These are phyloP conservation scores for Glaucomys volans DNA, from an alignment of 2,113 vertebrate species.

Conservation along the genomic window DNA sequence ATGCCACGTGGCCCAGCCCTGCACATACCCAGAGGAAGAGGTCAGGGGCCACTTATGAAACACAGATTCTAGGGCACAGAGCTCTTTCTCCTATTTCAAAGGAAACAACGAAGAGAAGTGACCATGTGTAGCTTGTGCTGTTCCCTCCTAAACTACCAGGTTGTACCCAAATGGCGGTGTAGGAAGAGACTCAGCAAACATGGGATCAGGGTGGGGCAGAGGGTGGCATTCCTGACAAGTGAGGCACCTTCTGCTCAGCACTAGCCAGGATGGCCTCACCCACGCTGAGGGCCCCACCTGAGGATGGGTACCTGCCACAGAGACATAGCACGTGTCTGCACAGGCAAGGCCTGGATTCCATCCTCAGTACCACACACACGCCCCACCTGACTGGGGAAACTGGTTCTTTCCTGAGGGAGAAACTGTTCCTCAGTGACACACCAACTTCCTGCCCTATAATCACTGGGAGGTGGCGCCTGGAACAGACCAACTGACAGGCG, in stretches of 20 bases:
- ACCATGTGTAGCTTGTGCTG: fast-evolving
- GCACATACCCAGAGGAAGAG: background rate
- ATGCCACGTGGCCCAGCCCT: background rate
- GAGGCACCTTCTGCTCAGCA: background rate
- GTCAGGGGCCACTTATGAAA: background rate
- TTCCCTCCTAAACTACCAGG: background rate
- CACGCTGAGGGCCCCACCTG: background rate
- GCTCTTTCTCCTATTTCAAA: background rate
- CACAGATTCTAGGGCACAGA: background rate
- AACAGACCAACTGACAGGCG: background rate
- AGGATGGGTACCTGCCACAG: background rate
- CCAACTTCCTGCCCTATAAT: background rate
- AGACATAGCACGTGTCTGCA: background rate
- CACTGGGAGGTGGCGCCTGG: background rate
- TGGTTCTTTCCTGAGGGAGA: conserved; percentile 7
- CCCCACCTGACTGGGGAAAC: conserved; percentile 57
- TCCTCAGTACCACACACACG: background rate
- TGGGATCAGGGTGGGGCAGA: background rate
- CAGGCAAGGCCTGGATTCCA: background rate
- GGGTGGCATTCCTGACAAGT: conserved; percentile 5
- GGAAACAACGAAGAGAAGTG: background rate
- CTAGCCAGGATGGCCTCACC: background rate
- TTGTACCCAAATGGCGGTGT: background rate
- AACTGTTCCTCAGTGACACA: background rate
- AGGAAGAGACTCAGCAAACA: background rate